These are phyloP conservation scores for Dyspetes luteomarginatus DNA, from an alignment of 2,888 invertebrate species.

Conservation along the genomic window DNA sequence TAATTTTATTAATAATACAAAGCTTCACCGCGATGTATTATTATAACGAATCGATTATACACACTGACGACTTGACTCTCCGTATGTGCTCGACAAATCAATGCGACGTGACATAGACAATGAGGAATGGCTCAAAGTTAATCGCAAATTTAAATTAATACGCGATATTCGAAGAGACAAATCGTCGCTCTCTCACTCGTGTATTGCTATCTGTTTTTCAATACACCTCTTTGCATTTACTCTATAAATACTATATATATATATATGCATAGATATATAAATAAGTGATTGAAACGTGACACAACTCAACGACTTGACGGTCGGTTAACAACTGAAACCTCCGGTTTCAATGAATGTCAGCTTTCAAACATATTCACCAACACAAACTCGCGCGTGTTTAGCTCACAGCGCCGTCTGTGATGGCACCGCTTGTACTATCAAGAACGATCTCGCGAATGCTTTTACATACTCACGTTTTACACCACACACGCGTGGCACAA, in stretches of 20 bases:
- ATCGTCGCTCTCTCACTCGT: background rate
- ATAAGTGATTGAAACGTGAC: slow-evolving; percentile 1
- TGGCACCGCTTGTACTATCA: background rate
- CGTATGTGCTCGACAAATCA: slow-evolving; percentile 8
- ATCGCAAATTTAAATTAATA: slow-evolving; percentile 29
- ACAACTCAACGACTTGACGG: slow-evolving; percentile 66
- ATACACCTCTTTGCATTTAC: background rate
- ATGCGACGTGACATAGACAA: slow-evolving; percentile 26
- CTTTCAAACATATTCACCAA: slow-evolving; percentile 71
- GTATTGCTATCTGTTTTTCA: background rate
- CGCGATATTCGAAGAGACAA: background rate
- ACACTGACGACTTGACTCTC: background rate
- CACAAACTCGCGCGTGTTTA: background rate
- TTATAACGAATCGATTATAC: background rate
- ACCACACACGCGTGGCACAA: background rate
- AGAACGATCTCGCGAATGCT: background rate
- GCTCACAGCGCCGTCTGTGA: slow-evolving; percentile 8
- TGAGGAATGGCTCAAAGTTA: slow-evolving; percentile 2
- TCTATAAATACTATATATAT: background rate
- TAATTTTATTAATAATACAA: background rate
- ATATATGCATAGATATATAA: background rate
- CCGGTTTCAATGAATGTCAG: slow-evolving; percentile 68
- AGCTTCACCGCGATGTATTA: background rate
- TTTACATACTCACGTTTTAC: background rate
- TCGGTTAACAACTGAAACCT: slow-evolving; percentile 75